Base-by-base conservation (phyloP, 2,797 vertebrate genomes). In the Siniperca obscura region DNA sequence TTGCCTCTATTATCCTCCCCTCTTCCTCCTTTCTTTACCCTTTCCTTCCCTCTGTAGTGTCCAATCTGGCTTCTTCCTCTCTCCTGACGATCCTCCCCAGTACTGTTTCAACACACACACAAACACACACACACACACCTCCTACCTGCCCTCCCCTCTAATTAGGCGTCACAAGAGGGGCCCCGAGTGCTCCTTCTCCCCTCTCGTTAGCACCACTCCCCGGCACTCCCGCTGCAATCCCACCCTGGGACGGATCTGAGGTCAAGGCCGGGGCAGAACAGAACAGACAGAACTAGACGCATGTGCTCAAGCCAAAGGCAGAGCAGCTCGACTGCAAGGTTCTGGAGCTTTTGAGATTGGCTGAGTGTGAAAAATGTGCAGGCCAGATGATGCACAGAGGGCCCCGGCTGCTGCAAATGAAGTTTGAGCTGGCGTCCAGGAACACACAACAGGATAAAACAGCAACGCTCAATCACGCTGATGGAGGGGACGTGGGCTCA, bases 391-490 rank as follows among this genome's bases (percentile, higher is more conserved):
- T 90, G 81, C 40, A 52, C 60, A 5, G 74, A 84, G 4, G 40
- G 78, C 69, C 68, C 36, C 38, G 44, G 82, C 90, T 84, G 86
- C 86, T 62, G 86, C 90, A 79, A 76, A 87, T 72, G 68, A 89
- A 86, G 88, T 86, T 82, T 74, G 74, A 89, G 82, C 87, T 67
- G 76, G 77, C 69, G 76, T 92, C 86, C 86, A 80, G 88, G 90
- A 94, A 92, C 78, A 92, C 90, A 92, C 90, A 93, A 93, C 78
- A 71, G 82, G 89, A 91, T 91, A 87, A 93, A 92, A 91, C 90
- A 95, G 91, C 82, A 92, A 85, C 34, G 25, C 74, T 92, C 85
- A 69, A 89, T 91, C 89, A 90, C 66, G n/a, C 70, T 79, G 87
- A 89, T 65, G 86, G 86, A 83, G 87, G 79, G 81, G 83, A 85